Conservation (phyloP, 2,113 vertebrate genomes). For the Thunnus maccoyii region DNA sequence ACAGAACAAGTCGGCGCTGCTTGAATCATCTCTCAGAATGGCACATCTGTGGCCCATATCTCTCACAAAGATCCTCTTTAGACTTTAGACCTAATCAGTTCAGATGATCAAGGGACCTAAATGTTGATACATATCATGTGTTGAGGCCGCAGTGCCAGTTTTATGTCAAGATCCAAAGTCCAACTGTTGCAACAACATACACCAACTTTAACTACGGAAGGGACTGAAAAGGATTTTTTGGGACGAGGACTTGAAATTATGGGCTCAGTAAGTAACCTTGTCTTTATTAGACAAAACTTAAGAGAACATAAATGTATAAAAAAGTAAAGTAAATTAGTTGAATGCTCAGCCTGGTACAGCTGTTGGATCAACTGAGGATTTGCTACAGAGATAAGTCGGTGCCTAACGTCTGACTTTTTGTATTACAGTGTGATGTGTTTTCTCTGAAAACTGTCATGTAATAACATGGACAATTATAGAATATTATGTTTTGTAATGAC, state of each 20-base stretch:
- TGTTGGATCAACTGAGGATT: not conserved
- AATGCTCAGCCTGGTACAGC: not conserved
- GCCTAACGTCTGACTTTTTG: not conserved
- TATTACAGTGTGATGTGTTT: not conserved
- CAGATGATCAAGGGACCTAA: slow-evolving; percentile 15
- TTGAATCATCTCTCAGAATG: not conserved
- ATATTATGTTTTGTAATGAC: not conserved
- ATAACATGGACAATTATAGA: not conserved
- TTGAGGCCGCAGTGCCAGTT: slow-evolving; percentile 26
- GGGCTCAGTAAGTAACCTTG: slow-evolving; percentile 55
- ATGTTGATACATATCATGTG: slow-evolving; percentile 5
- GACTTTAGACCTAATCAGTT: slow-evolving; percentile 11
- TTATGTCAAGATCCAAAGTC: slow-evolving; percentile 81
- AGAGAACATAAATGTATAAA: not conserved
- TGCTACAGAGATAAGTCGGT: not conserved
- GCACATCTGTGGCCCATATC: not conserved
- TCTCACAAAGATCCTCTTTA: not conserved
- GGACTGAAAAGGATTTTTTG: slow-evolving; percentile 50
- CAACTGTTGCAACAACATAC: slow-evolving; percentile 71
- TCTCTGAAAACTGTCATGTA: not conserved
- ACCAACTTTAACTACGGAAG: slow-evolving; percentile 55
- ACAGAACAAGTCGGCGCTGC: not conserved
- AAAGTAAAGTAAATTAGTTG: not conserved
- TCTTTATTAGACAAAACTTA: slow-evolving; percentile 25
- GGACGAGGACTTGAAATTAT: slow-evolving; percentile 50